Percentiles rank a stretch among this genome's conserved stretches.
These are phyloP conservation scores for Chondrosia reniformis DNA, from an alignment of 37 sponge, comb jelly and placozoan genomes.

Conservation along the genomic window DNA sequence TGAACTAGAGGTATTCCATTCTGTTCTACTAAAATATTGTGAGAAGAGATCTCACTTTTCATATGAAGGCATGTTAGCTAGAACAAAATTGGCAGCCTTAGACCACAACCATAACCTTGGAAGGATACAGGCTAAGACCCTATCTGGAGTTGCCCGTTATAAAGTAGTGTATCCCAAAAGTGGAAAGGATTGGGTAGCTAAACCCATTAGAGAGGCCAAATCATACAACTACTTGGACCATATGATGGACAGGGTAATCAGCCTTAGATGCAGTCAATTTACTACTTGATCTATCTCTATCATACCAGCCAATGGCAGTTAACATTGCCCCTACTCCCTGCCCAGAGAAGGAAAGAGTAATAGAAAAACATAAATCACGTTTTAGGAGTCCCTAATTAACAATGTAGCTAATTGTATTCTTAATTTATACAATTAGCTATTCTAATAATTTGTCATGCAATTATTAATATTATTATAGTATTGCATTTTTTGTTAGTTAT, in stretches of 20 bases:
- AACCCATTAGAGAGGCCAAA: not conserved
- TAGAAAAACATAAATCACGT: not conserved
- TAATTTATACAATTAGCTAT: not conserved
- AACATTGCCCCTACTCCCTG: not conserved
- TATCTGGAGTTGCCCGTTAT: not conserved
- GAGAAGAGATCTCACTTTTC: constrained; percentile 6
- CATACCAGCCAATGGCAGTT: not conserved
- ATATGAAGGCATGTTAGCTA: constrained; percentile 25
- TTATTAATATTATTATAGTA: not conserved
- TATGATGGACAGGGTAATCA: not conserved
- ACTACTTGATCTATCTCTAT: not conserved
- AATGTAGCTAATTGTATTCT: not conserved
- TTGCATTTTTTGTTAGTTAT: not conserved
- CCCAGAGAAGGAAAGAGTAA: not conserved
- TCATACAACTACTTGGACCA: not conserved
- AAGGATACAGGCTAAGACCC: constrained; percentile 5
- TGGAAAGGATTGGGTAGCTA: not conserved
- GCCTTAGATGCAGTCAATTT: not conserved
- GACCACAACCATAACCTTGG: constrained; percentile 23
- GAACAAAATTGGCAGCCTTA: constrained; percentile 14
- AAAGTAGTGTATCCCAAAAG: constrained; percentile 7
- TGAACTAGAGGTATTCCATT: constrained; percentile 13
- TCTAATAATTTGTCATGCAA: not conserved
- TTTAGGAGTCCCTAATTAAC: not conserved
- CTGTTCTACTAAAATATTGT: constrained; percentile 4